These are phyloP conservation scores for Epinephelus fuscoguttatus DNA, from an alignment of 2,113 vertebrate species.

Conservation along the genomic window DNA sequence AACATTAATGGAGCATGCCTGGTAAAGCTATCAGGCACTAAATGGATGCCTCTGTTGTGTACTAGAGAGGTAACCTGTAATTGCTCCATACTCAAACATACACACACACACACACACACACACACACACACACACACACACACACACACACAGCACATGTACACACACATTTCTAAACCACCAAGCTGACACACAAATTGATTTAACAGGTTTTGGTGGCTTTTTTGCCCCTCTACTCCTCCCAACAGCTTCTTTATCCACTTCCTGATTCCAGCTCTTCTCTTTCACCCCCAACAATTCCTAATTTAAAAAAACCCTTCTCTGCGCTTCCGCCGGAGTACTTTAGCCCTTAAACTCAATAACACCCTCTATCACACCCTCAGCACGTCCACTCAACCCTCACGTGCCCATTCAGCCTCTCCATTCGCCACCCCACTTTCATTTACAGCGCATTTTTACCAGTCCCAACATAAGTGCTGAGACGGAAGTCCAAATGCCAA, in stretches of 20 bases:
- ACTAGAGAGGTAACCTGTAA: constrained; percentile 42
- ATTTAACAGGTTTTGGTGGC: constrained; percentile 60
- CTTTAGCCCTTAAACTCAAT: constrained; percentile 69
- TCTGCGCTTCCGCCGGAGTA: constrained; percentile 65
- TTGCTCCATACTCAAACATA: constrained; percentile 38
- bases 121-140: constrained; percentile 28
- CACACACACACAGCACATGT: constrained; percentile 5
- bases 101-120: constrained; percentile 23
- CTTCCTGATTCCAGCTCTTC: constrained; percentile 66
- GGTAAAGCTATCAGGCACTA: constrained; percentile 59
- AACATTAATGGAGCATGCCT: constrained; percentile 57
- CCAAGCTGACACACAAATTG: constrained; percentile 37
- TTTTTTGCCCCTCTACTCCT: constrained; percentile 47
- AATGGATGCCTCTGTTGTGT: constrained; percentile 67
- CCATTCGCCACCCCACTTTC: constrained; percentile 64
- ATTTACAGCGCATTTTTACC: constrained; percentile 75
- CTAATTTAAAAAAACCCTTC: constrained; percentile 69
- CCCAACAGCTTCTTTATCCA: constrained; percentile 62
- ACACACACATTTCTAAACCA: constrained; percentile 19
- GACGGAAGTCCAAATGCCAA: constrained; percentile 81
- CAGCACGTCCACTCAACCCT: constrained; percentile 65
- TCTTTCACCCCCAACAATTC: constrained; percentile 71
- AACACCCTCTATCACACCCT: constrained; percentile 72
- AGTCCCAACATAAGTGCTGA: constrained; percentile 67
- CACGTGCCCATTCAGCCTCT: constrained; percentile 70